Evolutionary conservation across 2,113 vertebrate species (phyloP).

Genomic region (Xenopus borealis): DNA sequence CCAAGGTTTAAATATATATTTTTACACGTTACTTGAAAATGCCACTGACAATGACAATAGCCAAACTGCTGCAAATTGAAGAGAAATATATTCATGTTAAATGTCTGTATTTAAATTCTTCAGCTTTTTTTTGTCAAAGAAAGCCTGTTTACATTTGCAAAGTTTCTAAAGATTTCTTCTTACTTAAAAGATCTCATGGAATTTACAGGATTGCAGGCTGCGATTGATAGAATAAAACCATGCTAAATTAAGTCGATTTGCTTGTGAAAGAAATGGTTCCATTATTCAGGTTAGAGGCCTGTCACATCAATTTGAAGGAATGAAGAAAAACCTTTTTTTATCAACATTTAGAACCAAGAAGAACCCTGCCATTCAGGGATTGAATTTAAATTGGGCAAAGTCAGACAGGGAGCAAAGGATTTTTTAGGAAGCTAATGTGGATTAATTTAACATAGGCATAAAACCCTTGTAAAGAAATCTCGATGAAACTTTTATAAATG

Average conservation of each 20-base stretch:
- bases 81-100: conserved; percentile 64
- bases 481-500: conserved; percentile 59
- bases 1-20: too few species aligned
- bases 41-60: too few species aligned
- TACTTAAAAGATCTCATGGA: conserved; percentile 90
- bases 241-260: conserved; percentile 99
- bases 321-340: conserved; percentile 93
- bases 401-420: conserved; percentile 88
- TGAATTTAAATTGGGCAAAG: conserved; percentile 94
- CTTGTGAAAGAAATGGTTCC: conserved; percentile 96
- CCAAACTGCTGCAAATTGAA: conserved; percentile 63
- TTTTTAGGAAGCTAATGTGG: conserved; percentile 71
- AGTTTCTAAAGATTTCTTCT: conserved; percentile 86
- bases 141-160: conserved; percentile 73
- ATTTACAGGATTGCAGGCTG: conserved; percentile 90
- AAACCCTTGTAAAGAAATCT: conserved; percentile 66
- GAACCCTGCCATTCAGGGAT: conserved; percentile 88
- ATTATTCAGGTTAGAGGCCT: conserved; percentile 99
- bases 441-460: conserved; percentile 77
- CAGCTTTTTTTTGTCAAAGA: conserved; percentile 71
- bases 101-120: conserved; percentile 73
- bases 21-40: too few species aligned
- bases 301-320: conserved; percentile 99
- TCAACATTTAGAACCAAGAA: conserved; percentile 92
- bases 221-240: conserved; percentile 90